These are phyloP conservation scores for Gonocerus acuteangulatus DNA, from an alignment of 2,888 invertebrate genomes.

Conservation along the genomic window DNA sequence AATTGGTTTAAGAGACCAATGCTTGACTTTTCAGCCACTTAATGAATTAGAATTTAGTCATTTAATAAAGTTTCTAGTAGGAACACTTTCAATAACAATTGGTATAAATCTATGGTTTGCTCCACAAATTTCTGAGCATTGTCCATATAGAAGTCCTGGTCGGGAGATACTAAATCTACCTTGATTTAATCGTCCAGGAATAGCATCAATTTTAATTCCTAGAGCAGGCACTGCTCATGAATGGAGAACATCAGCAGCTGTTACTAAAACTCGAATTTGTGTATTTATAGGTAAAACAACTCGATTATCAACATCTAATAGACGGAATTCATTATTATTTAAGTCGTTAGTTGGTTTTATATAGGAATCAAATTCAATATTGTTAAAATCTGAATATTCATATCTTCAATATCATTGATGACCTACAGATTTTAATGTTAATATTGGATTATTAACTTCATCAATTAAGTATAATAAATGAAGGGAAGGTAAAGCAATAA, in stretches of 20 bases:
- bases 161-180: too few relatives aligned
- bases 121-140: too few relatives aligned
- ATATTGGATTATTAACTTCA: slow-evolving; percentile 17
- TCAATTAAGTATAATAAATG: slow-evolving; percentile 12
- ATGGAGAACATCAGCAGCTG: slow-evolving; percentile 53
- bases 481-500: slow-evolving; percentile 20
- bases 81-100: too few relatives aligned
- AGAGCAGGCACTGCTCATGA: slow-evolving; percentile 57
- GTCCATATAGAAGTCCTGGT: too few relatives aligned
- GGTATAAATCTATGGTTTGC: too few relatives aligned
- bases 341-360: slow-evolving; percentile 22
- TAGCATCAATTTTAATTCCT: slow-evolving; percentile 59
- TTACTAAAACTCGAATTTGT: slow-evolving; percentile 12
- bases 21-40: too few relatives aligned
- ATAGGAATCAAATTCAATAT: slow-evolving; percentile 27
- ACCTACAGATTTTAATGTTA: slow-evolving; percentile 21
- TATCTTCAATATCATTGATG: slow-evolving; percentile 27
- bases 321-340: slow-evolving; percentile 12
- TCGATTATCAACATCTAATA: slow-evolving; percentile 16
- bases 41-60: too few relatives aligned
- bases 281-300: neutral
- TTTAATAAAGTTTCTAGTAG: too few relatives aligned
- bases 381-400: slow-evolving; percentile 28
- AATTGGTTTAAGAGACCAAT: too few relatives aligned
- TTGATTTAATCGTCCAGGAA: slow-evolving; percentile 60